Conservation (phyloP, 2,888 invertebrate species). For the Patella pellucida region DNA sequence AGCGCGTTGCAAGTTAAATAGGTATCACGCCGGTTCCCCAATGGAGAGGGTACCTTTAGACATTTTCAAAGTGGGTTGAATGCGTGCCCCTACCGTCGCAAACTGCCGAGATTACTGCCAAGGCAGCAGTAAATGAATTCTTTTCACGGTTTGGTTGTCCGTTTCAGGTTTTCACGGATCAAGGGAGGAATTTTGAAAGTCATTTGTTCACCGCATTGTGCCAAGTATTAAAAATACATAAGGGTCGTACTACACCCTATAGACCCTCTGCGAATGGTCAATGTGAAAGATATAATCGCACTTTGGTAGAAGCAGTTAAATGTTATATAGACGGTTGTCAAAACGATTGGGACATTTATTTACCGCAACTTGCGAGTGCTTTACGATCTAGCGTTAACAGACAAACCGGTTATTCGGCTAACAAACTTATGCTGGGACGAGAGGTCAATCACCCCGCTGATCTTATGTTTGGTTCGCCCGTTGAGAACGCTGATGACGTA, state of each 20-base stretch:
- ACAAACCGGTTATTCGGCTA: neutral
- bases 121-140: too few species aligned
- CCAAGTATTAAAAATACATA: constrained; percentile 22
- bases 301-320: constrained; percentile 22
- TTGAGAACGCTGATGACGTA: too few species aligned
- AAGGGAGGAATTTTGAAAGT: constrained; percentile 28
- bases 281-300: constrained; percentile 19
- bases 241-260: constrained; percentile 26
- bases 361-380: neutral
- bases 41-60: neutral
- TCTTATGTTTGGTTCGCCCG: too few species aligned
- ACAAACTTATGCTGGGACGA: constrained; percentile 15
- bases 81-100: neutral
- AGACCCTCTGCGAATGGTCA: constrained; percentile 26
- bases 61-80: neutral
- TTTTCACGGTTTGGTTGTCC: neutral
- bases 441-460: neutral
- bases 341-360: too few species aligned
- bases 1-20: neutral
- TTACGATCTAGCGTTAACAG: constrained; percentile 13
- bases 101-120: too few species aligned
- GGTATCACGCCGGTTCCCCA: neutral
- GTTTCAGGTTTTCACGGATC: neutral
- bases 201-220: constrained; percentile 24
- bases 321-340: too few species aligned